Percentiles rank a stretch among this genome's conserved stretches.
phyloP scores from a whole-genome alignment of 1,140 invertebrate species.

The Drosophila ironensis region DNA sequence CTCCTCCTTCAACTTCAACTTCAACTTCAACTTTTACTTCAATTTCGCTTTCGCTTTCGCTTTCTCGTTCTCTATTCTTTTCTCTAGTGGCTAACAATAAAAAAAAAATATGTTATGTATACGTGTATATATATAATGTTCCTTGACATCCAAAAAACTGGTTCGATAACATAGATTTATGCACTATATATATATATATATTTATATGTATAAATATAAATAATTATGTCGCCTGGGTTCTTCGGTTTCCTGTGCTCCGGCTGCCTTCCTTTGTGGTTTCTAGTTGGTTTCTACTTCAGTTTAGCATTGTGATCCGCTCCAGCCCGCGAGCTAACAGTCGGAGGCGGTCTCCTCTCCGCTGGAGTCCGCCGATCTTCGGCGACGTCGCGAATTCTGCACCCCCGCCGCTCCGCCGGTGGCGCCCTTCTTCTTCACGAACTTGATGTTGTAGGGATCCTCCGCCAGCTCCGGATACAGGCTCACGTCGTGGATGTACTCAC shows the following conservation, averaged over 20 bases:
- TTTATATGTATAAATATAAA: slow-evolving; percentile 43
- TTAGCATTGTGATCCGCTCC: background rate
- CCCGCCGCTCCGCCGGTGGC: slow-evolving; percentile 73
- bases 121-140: slow-evolving; percentile 33
- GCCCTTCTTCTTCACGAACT: slow-evolving; percentile 91
- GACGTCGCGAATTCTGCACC: slow-evolving; percentile 58
- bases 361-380: slow-evolving; percentile 42
- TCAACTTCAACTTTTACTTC: no score
- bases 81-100: slow-evolving; percentile 43
- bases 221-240: slow-evolving; percentile 29
- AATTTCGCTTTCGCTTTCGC: background rate
- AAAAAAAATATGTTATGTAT: slow-evolving; percentile 41
- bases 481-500: slow-evolving; percentile 95
- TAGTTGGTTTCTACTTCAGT: background rate
- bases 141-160: slow-evolving; percentile 45
- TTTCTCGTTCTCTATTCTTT: background rate
- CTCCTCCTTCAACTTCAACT: background rate
- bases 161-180: slow-evolving; percentile 35
- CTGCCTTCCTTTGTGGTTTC: background rate
- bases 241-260: slow-evolving; percentile 1
- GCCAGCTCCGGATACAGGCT: slow-evolving; percentile 94
- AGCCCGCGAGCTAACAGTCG: slow-evolving; percentile 64
- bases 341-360: background rate
- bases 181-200: slow-evolving; percentile 31
- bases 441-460: slow-evolving; percentile 97